Conservation (phyloP, 2,888 invertebrate species). For the Meandrusa payeni region DNA sequence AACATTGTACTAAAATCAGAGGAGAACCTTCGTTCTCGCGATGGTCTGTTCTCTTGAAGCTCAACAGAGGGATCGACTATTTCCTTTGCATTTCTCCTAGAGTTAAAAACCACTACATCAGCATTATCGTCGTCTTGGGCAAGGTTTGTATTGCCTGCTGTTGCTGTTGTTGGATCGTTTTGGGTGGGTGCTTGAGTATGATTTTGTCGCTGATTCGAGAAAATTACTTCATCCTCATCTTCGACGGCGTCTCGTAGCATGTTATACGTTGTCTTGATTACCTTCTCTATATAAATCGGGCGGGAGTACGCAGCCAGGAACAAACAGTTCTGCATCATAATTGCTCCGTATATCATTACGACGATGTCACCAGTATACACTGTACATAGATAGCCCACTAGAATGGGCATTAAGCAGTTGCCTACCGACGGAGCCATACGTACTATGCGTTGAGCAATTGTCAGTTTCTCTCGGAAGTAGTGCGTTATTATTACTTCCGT, state of each 20-base stretch:
- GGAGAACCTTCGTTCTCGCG: conserved; percentile 48
- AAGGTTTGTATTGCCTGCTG: conserved; percentile 32
- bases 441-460: conserved; percentile 71
- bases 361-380: conserved; percentile 60
- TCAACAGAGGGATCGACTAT: conserved; percentile 60
- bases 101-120: conserved; percentile 68
- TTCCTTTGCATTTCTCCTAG: conserved; percentile 59
- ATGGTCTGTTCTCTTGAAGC: conserved; percentile 44
- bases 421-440: conserved; percentile 77
- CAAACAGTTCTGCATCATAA: conserved; percentile 80
- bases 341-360: conserved; percentile 79
- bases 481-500: conserved; percentile 80
- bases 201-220: conserved; percentile 57
- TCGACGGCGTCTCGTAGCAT: conserved; percentile 68
- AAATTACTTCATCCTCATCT: conserved; percentile 81
- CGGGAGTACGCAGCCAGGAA: conserved; percentile 75
- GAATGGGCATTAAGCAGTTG: conserved; percentile 73
- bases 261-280: conserved; percentile 68
- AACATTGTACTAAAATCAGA: conserved; percentile 55
- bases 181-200: conserved; percentile 26
- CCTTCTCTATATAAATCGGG: conserved; percentile 75
- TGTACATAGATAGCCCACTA: conserved; percentile 73
- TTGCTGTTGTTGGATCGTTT: conserved; percentile 26
- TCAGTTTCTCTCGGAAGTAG: conserved; percentile 80
- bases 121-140: conserved; percentile 57